Percentiles rank a stretch among this genome's conserved stretches.
These are phyloP conservation scores for Platalea minor DNA, from an alignment of 2,797 vertebrate genomes.

Conservation along the genomic window DNA sequence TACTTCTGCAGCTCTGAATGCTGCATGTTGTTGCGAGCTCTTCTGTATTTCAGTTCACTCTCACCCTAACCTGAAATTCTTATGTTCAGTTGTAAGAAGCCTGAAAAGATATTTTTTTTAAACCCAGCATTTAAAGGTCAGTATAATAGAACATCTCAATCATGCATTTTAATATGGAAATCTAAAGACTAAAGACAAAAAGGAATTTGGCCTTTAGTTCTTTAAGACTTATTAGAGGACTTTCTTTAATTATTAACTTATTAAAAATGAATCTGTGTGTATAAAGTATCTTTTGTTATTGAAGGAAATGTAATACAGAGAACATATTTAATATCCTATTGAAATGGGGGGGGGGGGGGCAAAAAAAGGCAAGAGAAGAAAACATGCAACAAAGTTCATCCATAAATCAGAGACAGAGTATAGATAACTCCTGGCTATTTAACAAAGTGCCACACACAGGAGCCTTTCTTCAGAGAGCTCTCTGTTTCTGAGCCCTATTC, in stretches of 20 bases:
- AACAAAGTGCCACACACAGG: neutral
- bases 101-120: neutral
- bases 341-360: fast-evolving
- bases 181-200: neutral
- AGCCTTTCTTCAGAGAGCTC: neutral
- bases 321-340: neutral
- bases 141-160: neutral
- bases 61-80: conserved; percentile 19
- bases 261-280: neutral
- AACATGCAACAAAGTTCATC: neutral
- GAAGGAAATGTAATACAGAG: neutral
- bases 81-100: neutral
- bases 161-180: neutral
- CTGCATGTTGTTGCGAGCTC: neutral
- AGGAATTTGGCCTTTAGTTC: neutral
- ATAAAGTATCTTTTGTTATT: neutral
- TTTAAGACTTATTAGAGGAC: neutral
- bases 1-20: conserved; percentile 15
- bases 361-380: neutral
- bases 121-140: neutral
- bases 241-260: neutral
- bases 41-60: neutral
- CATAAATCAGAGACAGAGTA: neutral
- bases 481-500: neutral
- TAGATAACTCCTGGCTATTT: neutral